phyloP scores from a whole-genome alignment of 2,797 vertebrate species.

The Selene dorsalis region DNA sequence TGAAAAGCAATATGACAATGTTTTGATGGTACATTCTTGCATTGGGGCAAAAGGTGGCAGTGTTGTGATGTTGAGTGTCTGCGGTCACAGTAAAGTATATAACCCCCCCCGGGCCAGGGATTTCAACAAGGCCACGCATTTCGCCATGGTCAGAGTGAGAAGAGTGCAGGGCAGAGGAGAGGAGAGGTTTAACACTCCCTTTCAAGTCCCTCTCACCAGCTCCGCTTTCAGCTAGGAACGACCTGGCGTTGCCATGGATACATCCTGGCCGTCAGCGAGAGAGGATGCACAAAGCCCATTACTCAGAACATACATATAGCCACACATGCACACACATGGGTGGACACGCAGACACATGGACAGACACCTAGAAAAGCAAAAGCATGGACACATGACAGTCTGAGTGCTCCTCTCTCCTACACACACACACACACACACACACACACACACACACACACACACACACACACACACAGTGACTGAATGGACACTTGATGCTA shows the following conservation, averaged over 20 bases:
- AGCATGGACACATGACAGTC: neutral
- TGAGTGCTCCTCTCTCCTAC: neutral
- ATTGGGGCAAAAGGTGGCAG: constrained; percentile 77
- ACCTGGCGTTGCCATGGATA: constrained; percentile 87
- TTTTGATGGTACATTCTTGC: constrained; percentile 25
- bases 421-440: constrained; percentile 16
- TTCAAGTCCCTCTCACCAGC: constrained; percentile 82
- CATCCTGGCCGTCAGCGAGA: constrained; percentile 74
- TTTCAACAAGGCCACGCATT: constrained; percentile 73
- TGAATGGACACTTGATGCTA: neutral
- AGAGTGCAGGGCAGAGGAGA: constrained; percentile 72
- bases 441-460: neutral
- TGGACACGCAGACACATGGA: neutral
- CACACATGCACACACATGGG: constrained; percentile 44
- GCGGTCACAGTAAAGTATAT: constrained; percentile 21
- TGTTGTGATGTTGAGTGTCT: constrained; percentile 58
- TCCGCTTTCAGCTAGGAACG: constrained; percentile 76
- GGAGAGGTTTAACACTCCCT: constrained; percentile 77
- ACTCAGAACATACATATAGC: constrained; percentile 73
- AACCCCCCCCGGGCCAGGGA: constrained; percentile 46
- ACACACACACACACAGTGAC: constrained; percentile 1
- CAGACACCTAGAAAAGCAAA: constrained; percentile 10
- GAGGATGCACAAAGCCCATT: constrained; percentile 81
- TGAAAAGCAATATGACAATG: neutral
- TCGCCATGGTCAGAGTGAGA: constrained; percentile 66